These are phyloP conservation scores for Psilopogon haemacephalus DNA, from an alignment of 2,113 vertebrate species.

Conservation along the genomic window DNA sequence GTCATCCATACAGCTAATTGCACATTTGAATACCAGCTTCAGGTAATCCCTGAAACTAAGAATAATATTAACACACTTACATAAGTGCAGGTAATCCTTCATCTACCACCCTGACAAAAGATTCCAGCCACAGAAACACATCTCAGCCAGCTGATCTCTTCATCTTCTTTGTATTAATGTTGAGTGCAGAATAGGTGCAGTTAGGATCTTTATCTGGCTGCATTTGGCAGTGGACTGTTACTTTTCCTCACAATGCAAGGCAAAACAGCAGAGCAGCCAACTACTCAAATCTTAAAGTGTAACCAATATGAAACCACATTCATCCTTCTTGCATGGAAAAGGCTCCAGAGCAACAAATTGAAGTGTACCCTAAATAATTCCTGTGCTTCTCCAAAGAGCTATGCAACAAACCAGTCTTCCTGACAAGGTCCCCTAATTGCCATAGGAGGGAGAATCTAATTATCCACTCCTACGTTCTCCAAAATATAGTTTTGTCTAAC, in stretches of 20 bases:
- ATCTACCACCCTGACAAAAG: not conserved
- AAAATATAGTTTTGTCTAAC: not conserved
- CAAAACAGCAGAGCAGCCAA: not conserved
- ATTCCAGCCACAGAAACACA: not conserved
- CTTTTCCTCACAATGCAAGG: not conserved
- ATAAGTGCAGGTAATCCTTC: not conserved
- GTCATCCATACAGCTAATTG: not conserved
- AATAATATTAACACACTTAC: not conserved
- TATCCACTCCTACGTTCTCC: not conserved
- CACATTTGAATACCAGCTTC: not conserved
- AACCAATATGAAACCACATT: not conserved
- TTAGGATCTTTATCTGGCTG: not conserved
- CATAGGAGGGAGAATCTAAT: fast-evolving
- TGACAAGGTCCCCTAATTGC: not conserved
- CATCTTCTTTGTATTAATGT: fast-evolving
- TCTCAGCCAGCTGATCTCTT: not conserved
- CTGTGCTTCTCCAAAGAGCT: not conserved
- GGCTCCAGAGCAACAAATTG: fast-evolving
- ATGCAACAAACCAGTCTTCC: not conserved
- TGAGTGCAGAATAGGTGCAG: fast-evolving
- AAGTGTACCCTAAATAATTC: fast-evolving
- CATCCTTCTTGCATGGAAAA: fast-evolving
- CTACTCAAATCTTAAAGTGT: fast-evolving
- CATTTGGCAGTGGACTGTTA: fast-evolving
- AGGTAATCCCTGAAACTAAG: not conserved